Base-by-base conservation (phyloP, 2,113 vertebrate species). In the Microcebus griseorufus region DNA sequence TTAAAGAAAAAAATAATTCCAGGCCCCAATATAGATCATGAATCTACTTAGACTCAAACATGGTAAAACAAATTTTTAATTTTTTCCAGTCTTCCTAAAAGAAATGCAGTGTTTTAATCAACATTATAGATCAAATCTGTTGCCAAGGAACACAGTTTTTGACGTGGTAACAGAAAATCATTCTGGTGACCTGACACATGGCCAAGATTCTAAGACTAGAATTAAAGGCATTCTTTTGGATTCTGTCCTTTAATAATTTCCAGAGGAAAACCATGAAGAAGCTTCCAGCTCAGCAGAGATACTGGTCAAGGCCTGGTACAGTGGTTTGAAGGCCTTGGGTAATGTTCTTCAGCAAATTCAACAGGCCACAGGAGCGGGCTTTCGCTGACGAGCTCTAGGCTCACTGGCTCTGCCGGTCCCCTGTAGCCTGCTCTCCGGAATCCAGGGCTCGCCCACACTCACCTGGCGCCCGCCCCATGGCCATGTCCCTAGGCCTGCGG, bases 341-440 rank as follows among this genome's bases (percentile, higher is more conserved):
- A 81, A 73, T 5, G 34, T 29, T 64, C 1, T 1, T 70, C 64
- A 29, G 3, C 22, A 58, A 42, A 91, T 73, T 75, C 53, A 64
- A n/a, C 22, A 82, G 93, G 62, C 73, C 79, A 86, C 22, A 78
- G 72, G 58, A 70, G 51, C 34, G n/a, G 16, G 13, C 39, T 73
- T 60, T 93, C 89, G 27, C 91, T 2, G 34, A 45, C 48, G 70
- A 55, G 13, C 94, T 75, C 99, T 98, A 95, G 39, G 89, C 60
- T 94, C 98, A 98, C 70, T 99, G 99, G 78, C 98, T 98, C 95
- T 98, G 98, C 98, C 70, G 99, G 92, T 94, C 99, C 99, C 39
- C 99, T 99, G 55, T 99, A 99, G 90, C 99, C 99, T 1, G 99
- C 99, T 98, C 99, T 98, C 67, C 99, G 20, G 99, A 99, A 85